Evolutionary conservation across 2,888 invertebrate genomes (phyloP).

Genomic region (Drosophila anomelani): DNA sequence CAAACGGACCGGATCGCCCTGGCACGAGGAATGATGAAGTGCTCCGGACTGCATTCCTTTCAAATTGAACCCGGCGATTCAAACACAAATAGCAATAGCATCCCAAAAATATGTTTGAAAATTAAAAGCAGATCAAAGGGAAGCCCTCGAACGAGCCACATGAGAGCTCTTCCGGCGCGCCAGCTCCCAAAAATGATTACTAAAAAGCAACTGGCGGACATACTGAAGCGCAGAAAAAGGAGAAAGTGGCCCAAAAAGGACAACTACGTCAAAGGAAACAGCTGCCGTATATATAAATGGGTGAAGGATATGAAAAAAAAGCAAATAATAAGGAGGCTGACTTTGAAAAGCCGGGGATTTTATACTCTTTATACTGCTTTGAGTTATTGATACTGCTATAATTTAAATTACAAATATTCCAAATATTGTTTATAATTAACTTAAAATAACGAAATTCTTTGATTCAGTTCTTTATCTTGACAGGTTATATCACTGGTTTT

Average conservation of each 20-base stretch:
- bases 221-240: conserved; percentile 22
- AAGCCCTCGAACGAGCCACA: conserved; percentile 61
- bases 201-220: conserved; percentile 44
- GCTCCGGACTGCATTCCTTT: conserved; percentile 67
- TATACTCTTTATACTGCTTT: background rate
- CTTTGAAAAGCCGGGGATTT: background rate
- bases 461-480: no score
- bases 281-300: conserved; percentile 38
- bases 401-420: no score
- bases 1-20: conserved; percentile 39
- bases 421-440: no score
- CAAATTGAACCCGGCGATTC: conserved; percentile 53
- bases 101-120: conserved; percentile 60
- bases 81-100: conserved; percentile 49
- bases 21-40: conserved; percentile 66
- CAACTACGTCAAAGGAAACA: conserved; percentile 63
- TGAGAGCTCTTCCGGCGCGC: conserved; percentile 70
- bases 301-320: conserved; percentile 28
- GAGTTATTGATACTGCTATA: no score
- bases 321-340: background rate
- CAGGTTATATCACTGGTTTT: no score
- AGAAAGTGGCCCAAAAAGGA: conserved; percentile 54
- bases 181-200: conserved; percentile 69
- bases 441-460: no score
- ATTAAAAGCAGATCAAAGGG: conserved; percentile 81